Base-by-base conservation (phyloP, 2,797 vertebrate species). In the Lepus townsendii region DNA sequence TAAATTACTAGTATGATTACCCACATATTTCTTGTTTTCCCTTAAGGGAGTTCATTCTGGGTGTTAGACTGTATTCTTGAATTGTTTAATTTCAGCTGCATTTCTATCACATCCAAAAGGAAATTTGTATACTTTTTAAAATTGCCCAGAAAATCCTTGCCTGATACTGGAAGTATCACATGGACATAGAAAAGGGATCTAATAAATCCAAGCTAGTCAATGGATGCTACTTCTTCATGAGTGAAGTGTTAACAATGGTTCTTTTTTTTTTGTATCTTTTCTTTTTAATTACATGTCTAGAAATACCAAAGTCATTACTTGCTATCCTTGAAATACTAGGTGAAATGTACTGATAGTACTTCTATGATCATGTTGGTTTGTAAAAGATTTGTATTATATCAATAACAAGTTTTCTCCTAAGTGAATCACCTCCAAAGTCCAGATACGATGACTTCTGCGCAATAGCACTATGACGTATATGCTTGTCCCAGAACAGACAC, bases 1-100 rank as follows among this genome's bases (percentile, higher is more conserved):
- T 89, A 92, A 96, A 79, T 79, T 95, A 75, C 89, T 93, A 83
- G 5, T 60, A 79, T 71, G 65, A 79, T 79, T 91, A 95, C 62
- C 3, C 42, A 91, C 32, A 91, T 52, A 82, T 8, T 89, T 83
- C 38, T 47, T 86, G 78, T 90, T 35, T 90, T 93, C 22, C 47
- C 17, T 9, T 47, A 47, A 47, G 62, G 24, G 69, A 79, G 38
- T 12, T 82, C 19, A 62, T 11, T 89, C 16, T 84, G 52, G 52
- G 13, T 77, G 91, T 91, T 96, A 83, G 72, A 6, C 27, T 54
- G 16, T 27, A 69, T 12, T 62, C 20, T 89, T 75, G 32, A 88
- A 42, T 50, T 94, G 24, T 24, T 89, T 88, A 82, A 77, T 79
- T 14, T 38, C 72, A 76, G 72, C 14, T 60, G 7, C 9, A 30